Base-by-base conservation (phyloP, 2,113 vertebrate genomes). In the Tyrannus savana region DNA sequence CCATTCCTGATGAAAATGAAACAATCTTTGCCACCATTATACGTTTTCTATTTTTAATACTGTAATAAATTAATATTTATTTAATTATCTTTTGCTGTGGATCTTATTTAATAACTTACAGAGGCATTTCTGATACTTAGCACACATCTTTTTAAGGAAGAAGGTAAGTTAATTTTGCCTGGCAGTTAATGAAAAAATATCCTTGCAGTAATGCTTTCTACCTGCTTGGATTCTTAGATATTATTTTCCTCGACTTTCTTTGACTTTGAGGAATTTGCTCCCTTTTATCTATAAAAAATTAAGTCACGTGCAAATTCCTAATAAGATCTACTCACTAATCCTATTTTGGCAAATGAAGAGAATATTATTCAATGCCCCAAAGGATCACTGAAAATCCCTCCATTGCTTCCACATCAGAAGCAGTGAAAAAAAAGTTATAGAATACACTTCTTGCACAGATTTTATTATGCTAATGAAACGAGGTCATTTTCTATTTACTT, bases 281-380 rank as follows among this genome's bases (percentile, higher is more conserved):
- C 72, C 85, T 96, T 97, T 96, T 92, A 97, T 86, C 74, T 87
- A 83, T 86, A 80, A 35, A 92, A 83, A 96, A 95, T 84, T 33
- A 52, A 80, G 72, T 96, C 93, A 95, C 93, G 90, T 96, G 92
- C 94, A 96, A 95, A 94, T 93, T 97, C 83, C 86, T 93, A 89
- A 88, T 96, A 74, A 97, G 95, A 93, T 93, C 86, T 96, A 79
- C 21, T 53, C 74, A 30, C 91, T 97, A 97, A 97, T 97, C 90
- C 94, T 80, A 52, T 76, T 97, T 92, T 89, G 85, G 73, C 60
- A 96, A 96, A 87, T 85, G 64, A 89, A 91, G 90, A 86, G 80
- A 89, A 97, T 90, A 94, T 83, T 84, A 90, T 80, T 90, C 39
- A 89, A 24, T 66, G 74, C 64, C 66, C 72, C 89, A 80, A 96